Conservation (phyloP, 2,113 vertebrate genomes). For the Monopterus albus region DNA sequence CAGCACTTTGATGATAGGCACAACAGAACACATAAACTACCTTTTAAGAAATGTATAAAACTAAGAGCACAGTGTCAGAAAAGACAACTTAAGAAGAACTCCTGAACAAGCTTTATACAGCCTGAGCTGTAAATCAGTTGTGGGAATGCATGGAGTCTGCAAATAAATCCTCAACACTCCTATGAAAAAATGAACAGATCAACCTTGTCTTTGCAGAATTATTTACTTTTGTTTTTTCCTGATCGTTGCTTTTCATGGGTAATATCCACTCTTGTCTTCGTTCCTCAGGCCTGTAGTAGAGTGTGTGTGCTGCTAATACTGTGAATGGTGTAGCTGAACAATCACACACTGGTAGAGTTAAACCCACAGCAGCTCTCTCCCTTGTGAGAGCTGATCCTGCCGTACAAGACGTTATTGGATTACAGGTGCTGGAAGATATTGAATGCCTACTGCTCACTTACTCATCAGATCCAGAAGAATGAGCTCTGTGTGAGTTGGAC, state of each 20-base stretch:
- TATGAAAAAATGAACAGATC: background rate
- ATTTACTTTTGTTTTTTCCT: constrained; percentile 1
- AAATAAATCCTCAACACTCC: background rate
- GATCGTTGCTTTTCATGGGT: background rate
- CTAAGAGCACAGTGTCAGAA: background rate
- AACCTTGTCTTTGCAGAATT: background rate
- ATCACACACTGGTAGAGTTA: constrained; percentile 19
- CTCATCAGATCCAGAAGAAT: constrained; percentile 2
- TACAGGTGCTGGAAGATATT: constrained; percentile 32
- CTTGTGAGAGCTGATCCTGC: constrained; percentile 12
- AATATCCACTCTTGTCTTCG: background rate
- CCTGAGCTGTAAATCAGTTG: background rate
- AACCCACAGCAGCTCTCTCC: background rate
- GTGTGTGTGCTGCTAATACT: background rate
- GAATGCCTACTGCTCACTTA: constrained; percentile 39
- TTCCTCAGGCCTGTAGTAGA: background rate
- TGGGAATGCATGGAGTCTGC: background rate
- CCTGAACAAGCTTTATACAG: background rate
- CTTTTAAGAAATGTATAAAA: background rate
- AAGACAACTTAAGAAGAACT: background rate
- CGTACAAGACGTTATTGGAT: constrained; percentile 44
- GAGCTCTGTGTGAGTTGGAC: background rate
- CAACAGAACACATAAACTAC: background rate
- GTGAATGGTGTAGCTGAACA: background rate
- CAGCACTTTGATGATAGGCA: no score